phyloP scores from a whole-genome alignment of 2,888 invertebrate genomes.

The Parascotia fuliginaria region DNA sequence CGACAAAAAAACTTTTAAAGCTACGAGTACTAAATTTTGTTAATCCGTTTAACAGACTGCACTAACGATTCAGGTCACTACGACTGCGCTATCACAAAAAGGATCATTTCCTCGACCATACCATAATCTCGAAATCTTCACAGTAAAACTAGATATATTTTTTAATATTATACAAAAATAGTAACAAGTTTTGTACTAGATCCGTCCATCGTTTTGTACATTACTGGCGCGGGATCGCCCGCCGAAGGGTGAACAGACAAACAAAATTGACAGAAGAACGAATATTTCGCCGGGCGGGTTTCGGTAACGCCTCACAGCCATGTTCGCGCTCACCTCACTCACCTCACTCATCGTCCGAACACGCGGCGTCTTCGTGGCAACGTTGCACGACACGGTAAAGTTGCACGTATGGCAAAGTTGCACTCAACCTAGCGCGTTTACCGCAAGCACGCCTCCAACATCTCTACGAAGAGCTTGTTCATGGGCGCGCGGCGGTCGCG shows the following conservation, averaged over 20 bases:
- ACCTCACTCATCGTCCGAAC: not conserved
- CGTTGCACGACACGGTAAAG: no score
- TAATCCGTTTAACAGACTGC: constrained; percentile 31
- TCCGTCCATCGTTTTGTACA: constrained; percentile 80
- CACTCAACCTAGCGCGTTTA: constrained; percentile 66
- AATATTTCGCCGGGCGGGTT: constrained; percentile 2
- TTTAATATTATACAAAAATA: constrained; percentile 83
- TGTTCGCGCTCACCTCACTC: constrained; percentile 5
- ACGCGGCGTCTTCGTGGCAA: no score
- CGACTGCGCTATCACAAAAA: constrained; percentile 17
- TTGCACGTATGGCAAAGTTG: not conserved
- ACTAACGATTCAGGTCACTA: constrained; percentile 33
- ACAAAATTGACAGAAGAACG: constrained; percentile 21
- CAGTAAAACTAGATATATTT: constrained; percentile 76
- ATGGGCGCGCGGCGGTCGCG: constrained; percentile 95
- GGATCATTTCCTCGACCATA: constrained; percentile 52
- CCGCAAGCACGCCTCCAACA: constrained; percentile 93
- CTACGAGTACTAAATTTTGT: constrained; percentile 27
- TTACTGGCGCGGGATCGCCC: constrained; percentile 67
- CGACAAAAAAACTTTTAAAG: constrained; percentile 18
- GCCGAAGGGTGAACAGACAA: constrained; percentile 36
- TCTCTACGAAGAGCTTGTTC: constrained; percentile 98
- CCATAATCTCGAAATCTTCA: constrained; percentile 50
- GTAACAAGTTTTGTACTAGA: constrained; percentile 85
- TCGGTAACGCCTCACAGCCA: no score